A percentile compares a stretch with the other conserved stretches of the same genome.
Conservation (phyloP, 2,797 vertebrate species). For the Zalophus californianus region DNA sequence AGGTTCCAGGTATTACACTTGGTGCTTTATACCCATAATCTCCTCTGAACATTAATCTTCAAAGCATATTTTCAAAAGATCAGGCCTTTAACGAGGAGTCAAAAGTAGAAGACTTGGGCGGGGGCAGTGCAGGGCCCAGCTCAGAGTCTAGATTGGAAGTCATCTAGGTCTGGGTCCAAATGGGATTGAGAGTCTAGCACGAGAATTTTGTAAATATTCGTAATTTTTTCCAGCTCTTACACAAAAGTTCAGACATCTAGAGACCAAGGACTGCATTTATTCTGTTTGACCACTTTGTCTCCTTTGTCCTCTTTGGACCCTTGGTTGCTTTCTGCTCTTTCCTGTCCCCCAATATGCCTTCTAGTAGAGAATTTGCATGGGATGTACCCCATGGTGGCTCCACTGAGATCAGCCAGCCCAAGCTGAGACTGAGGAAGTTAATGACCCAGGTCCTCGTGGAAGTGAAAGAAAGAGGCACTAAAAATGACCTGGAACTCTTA, state of each 20-base stretch:
- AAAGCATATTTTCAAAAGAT: conserved; percentile 19
- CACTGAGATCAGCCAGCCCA: background rate
- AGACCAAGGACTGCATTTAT: background rate
- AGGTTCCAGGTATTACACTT: background rate
- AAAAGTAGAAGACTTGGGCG: background rate
- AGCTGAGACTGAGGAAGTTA: background rate
- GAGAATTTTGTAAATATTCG: background rate
- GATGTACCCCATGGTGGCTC: background rate
- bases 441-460: background rate
- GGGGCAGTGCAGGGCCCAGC: background rate
- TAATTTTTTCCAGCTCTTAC: background rate
- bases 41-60: background rate
- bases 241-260: background rate
- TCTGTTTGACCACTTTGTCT: background rate
- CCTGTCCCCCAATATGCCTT: background rate
- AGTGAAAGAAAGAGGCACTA: background rate
- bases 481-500: background rate
- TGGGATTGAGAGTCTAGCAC: background rate
- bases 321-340: background rate
- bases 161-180: background rate
- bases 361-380: background rate
- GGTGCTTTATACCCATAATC: background rate
- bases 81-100: background rate
- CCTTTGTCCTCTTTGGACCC: background rate
- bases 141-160: background rate